Base-by-base conservation (phyloP, 2,888 invertebrate genomes). In the Cosmia pyralina region DNA sequence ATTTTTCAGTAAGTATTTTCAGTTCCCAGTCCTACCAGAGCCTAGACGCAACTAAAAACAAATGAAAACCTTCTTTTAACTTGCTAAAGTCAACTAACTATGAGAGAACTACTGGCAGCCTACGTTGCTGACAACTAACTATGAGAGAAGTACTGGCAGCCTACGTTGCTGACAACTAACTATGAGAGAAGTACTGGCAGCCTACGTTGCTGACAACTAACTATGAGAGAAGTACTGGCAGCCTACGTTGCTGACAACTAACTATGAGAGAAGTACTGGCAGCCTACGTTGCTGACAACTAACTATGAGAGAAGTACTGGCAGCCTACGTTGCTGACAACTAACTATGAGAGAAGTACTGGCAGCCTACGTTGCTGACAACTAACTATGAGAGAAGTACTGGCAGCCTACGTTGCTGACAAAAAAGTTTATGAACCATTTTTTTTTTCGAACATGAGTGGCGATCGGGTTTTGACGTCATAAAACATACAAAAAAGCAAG, bases 401-500 rank as follows among this genome's bases (percentile, higher is more conserved):
- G 53, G 19, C 41, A 55, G 19, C 19, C 10, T n/a, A 38, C 1
- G 13, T 19, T 22, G 7, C 11, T 7, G 28, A 53, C 7, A 60
- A 64, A 64, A 69, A 65, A 38, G 7, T 59, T 64, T 59, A 0
- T 3, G 28, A 28, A 22, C 17, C 13, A 13, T 67, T 28, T 28
- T 10, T 64, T 65, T 81, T 80, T 69, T 57, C 8, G 38, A 22
- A 34, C 34, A 44, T 28, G 67, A 1, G 0, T 10, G 44, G 19
- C 19, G 34, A 65, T 76, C 67, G 46, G 22, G 4, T 59, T 57
- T 6, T 87, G 87, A 88, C 86, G 89, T 88, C 84, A 89, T 44
- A 11, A 8, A 41, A 63, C 17, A 67, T 60, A 85, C 77, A 76
- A 89, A 90, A 88, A 89, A 86, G 73, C 76, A 79, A 85, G 78